Conservation (phyloP, 2,113 vertebrate genomes). For the Manacus vitellinus region DNA sequence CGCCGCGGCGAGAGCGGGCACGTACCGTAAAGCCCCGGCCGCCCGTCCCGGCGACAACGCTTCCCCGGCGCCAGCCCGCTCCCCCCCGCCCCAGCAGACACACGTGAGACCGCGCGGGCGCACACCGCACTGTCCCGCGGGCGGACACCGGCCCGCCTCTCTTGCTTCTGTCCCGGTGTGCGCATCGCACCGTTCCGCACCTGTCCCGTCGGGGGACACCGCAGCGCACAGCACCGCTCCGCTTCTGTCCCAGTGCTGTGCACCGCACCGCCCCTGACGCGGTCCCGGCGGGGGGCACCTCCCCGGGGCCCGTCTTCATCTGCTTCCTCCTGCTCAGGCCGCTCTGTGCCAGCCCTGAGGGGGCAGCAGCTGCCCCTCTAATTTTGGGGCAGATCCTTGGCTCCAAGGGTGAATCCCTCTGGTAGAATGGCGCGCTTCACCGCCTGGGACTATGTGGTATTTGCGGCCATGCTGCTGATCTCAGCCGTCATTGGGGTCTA, state of each 20-base stretch:
- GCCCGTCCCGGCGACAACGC: background rate
- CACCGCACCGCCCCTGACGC: background rate
- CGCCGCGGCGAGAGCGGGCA: constrained; percentile 33
- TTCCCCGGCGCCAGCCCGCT: too few relatives aligned
- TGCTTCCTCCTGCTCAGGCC: background rate
- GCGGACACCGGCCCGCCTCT: background rate
- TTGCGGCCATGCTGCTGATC: constrained; percentile 84
- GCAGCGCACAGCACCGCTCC: background rate
- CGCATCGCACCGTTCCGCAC: fast-evolving
- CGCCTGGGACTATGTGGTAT: constrained; percentile 90
- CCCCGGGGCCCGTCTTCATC: background rate
- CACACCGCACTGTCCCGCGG: background rate
- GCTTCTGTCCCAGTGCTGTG: background rate
- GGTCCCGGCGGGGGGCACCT: background rate
- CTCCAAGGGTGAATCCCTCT: background rate
- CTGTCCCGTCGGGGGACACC: background rate
- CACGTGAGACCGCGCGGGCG: too few relatives aligned
- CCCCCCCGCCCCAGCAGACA: background rate
- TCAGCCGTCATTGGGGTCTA: constrained; percentile 89
- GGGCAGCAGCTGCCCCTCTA: background rate
- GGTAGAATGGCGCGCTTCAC: constrained; percentile 67
- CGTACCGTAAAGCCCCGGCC: background rate
- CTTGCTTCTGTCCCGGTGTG: too few relatives aligned
- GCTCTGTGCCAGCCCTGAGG: background rate
- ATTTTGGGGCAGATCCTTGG: background rate